phyloP scores from a whole-genome alignment of 1,140 invertebrate species.

The Zaprionus camerounensis region DNA sequence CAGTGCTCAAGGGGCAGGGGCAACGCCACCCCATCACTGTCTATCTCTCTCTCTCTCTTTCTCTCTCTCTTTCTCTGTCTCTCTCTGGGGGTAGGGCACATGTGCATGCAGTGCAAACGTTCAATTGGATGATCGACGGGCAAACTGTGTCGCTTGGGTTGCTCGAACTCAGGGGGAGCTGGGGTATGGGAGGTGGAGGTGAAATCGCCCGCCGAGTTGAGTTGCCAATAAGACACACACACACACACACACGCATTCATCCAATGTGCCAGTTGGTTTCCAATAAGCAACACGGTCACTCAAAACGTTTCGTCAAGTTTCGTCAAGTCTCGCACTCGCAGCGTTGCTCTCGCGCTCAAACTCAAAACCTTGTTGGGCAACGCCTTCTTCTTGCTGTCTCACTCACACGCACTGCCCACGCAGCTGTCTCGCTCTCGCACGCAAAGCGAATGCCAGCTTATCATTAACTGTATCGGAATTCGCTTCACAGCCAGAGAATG shows the following conservation, averaged over 20 bases:
- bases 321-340: constrained; percentile 1
- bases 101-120: constrained; percentile 70
- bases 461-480: constrained; percentile 83
- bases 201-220: background rate
- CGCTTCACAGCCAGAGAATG: constrained; percentile 21
- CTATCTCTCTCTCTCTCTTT: background rate
- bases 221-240: constrained; percentile 40
- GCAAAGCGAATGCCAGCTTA: constrained; percentile 39
- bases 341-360: constrained; percentile 10
- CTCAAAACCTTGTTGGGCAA: constrained; percentile 26
- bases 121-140: constrained; percentile 84
- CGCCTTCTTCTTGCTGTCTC: constrained; percentile 26
- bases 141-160: constrained; percentile 3
- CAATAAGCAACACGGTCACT: constrained; percentile 39
- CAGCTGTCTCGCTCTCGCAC: constrained; percentile 26
- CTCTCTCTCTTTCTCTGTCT: background rate
- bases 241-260: background rate
- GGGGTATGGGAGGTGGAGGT: background rate
- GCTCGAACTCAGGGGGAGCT: background rate
- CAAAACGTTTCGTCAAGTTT: constrained; percentile 52
- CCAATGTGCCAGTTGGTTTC: constrained; percentile 30
- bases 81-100: constrained; percentile 48
- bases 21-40: background rate
- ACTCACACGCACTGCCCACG: constrained; percentile 25
- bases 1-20: no score